Conservation (phyloP, 2,797 vertebrate species). For the Sarcoramphus papa region DNA sequence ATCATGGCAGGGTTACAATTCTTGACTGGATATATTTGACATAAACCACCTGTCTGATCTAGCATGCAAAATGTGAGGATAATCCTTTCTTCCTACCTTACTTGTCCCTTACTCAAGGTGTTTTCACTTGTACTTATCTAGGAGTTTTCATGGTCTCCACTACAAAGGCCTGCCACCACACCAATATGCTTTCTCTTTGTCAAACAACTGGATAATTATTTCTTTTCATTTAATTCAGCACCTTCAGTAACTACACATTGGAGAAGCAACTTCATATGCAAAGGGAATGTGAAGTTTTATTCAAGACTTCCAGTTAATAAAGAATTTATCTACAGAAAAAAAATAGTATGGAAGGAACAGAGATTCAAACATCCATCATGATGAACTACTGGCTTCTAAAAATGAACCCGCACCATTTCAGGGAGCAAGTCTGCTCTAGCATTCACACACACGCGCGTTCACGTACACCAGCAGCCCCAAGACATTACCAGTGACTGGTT, state of each 20-base stretch:
- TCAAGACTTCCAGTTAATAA: background rate
- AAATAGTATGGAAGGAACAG: background rate
- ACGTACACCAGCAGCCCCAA: background rate
- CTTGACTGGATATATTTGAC: background rate
- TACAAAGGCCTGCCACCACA: background rate
- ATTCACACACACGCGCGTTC: fast-evolving
- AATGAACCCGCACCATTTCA: background rate
- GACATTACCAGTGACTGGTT: fast-evolving
- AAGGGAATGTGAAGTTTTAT: background rate
- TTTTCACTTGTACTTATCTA: background rate
- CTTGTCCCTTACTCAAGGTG: background rate
- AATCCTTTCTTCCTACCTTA: background rate
- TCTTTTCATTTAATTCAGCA: background rate
- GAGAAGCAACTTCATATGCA: background rate
- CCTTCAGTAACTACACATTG: background rate
- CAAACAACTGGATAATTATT: background rate
- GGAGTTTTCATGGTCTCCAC: background rate
- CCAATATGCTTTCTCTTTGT: background rate
- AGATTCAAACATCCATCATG: background rate
- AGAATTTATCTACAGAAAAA: background rate
- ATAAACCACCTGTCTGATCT: background rate
- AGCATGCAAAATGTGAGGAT: background rate
- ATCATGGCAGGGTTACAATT: background rate
- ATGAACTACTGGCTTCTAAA: background rate
- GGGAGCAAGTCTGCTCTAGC: background rate